These are phyloP conservation scores for Raja brachyura DNA, from an alignment of 2,113 vertebrate species.

Conservation along the genomic window DNA sequence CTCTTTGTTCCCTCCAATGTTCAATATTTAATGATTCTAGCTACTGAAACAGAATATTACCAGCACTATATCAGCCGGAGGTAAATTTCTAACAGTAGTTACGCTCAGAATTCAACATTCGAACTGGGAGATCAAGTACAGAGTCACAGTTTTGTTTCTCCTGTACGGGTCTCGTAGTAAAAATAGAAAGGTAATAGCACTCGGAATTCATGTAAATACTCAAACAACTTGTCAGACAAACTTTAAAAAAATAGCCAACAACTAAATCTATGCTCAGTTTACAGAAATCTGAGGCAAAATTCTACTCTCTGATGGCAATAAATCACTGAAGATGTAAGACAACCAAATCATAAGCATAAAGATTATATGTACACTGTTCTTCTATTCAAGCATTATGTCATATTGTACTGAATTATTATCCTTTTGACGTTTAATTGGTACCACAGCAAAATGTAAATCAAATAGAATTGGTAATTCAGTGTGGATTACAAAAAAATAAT, in stretches of 20 bases:
- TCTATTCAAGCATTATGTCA: neutral
- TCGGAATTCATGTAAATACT: neutral
- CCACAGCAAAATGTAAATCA: neutral
- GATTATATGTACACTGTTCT: neutral
- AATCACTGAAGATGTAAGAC: neutral
- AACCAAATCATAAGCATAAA: neutral
- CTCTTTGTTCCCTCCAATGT: neutral
- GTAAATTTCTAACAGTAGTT: neutral
- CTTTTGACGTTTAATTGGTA: neutral
- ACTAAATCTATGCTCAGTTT: no score
- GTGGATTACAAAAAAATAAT: neutral
- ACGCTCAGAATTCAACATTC: neutral
- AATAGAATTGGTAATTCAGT: neutral
- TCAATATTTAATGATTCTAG: neutral
- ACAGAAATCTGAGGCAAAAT: neutral
- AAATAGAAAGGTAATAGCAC: neutral
- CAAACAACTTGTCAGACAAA: neutral
- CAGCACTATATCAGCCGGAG: neutral
- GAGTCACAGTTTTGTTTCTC: neutral
- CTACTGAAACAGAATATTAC: neutral
- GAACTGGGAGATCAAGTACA: neutral
- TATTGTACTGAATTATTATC: neutral
- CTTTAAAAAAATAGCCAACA: neutral
- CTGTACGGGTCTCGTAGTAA: neutral
- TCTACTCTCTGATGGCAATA: neutral